phyloP scores from a whole-genome alignment of 1,140 invertebrate genomes.

The Hyles euphorbiae region DNA sequence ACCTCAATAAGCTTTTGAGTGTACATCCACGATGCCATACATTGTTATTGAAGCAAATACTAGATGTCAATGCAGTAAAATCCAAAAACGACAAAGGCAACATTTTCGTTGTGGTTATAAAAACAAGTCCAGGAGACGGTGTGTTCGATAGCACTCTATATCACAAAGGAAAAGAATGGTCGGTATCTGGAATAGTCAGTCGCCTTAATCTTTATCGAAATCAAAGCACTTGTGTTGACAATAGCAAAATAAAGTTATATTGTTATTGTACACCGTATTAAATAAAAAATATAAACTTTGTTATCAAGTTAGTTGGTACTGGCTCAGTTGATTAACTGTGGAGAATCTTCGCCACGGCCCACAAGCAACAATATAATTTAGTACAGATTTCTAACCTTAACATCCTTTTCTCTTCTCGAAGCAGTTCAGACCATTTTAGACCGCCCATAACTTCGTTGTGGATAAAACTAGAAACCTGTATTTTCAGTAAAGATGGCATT shows the following conservation, averaged over 20 bases:
- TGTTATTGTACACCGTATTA: slow-evolving; percentile 78
- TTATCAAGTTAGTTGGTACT: background rate
- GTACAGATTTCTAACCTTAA: too few species aligned
- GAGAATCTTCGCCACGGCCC: too few species aligned
- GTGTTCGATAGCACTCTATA: slow-evolving; percentile 83
- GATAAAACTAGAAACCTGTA: too few species aligned
- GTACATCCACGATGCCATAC: slow-evolving; percentile 76
- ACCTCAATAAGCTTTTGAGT: slow-evolving; percentile 78
- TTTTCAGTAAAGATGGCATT: too few species aligned
- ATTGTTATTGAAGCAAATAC: slow-evolving; percentile 70
- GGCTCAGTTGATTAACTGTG: too few species aligned
- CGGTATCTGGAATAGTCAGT: slow-evolving; percentile 80
- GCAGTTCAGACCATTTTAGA: too few species aligned
- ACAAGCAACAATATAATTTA: too few species aligned
- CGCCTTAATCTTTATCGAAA: slow-evolving; percentile 84
- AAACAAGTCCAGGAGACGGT: slow-evolving; percentile 79
- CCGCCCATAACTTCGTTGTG: too few species aligned
- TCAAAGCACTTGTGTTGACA: slow-evolving; percentile 83
- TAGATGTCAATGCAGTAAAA: slow-evolving; percentile 58
- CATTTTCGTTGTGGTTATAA: slow-evolving; percentile 78
- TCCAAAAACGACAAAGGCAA: slow-evolving; percentile 29
- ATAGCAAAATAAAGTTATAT: slow-evolving; percentile 83
- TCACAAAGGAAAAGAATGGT: slow-evolving; percentile 40
- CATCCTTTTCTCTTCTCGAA: too few species aligned
- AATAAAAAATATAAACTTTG: background rate